Conservation (phyloP, 53 echinoderm and acorn worm genomes). For the Stichopus horrens region DNA sequence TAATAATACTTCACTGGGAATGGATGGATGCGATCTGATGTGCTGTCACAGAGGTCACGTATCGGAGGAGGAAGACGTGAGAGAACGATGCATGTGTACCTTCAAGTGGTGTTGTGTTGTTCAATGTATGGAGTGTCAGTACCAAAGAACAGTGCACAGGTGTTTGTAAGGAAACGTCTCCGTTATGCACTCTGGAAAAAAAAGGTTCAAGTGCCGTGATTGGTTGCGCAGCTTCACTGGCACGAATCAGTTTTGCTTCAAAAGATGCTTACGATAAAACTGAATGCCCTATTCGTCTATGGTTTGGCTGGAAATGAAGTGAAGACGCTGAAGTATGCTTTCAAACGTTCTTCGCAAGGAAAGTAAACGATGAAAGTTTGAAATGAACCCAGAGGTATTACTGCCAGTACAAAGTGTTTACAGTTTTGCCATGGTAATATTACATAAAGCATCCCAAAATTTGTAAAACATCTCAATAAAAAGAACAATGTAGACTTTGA, state of each 20-base stretch:
- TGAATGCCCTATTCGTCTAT: no score
- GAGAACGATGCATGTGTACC: slow-evolving; percentile 91
- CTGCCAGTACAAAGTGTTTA: no score
- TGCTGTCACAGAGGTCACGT: slow-evolving; percentile 84
- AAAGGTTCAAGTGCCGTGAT: background rate
- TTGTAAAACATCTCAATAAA: no score
- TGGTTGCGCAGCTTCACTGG: background rate
- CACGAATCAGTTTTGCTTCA: background rate
- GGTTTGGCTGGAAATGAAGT: no score
- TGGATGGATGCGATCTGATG: slow-evolving; percentile 95
- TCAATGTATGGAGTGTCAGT: slow-evolving; percentile 82
- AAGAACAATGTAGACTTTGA: no score
- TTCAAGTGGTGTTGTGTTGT: slow-evolving; percentile 99
- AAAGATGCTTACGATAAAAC: background rate
- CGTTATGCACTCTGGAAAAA: background rate
- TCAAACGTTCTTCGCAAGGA: no score
- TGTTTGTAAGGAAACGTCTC: slow-evolving; percentile 55
- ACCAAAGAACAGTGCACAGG: slow-evolving; percentile 66
- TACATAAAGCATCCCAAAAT: no score
- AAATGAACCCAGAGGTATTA: no score
- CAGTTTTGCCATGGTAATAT: no score
- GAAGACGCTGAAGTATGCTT: no score
- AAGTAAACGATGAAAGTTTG: no score
- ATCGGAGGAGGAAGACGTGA: slow-evolving; percentile 64
- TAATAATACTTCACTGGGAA: slow-evolving; percentile 88